Base-by-base conservation (phyloP, 2,113 vertebrate species). In the Rhabdornis inornatus region DNA sequence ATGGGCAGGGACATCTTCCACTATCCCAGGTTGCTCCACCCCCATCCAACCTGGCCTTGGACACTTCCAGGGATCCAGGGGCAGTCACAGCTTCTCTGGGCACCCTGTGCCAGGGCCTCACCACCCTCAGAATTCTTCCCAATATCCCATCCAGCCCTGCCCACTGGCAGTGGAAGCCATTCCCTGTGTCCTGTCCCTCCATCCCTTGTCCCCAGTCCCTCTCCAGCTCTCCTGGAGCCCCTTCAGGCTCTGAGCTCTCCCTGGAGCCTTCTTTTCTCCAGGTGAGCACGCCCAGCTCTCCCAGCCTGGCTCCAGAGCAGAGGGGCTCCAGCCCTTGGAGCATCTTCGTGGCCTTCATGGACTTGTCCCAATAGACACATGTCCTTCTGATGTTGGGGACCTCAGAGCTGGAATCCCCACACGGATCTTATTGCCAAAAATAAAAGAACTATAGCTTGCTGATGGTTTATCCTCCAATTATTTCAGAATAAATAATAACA, bases 41-140 rank as follows among this genome's bases (percentile, higher is more conserved):
- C 23, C 23, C 1, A 0, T n/a, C 44, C 77, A 52, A 0, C 23
- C n/a, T 53, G 69, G 45, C 53, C 61, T 60, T 2, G 53, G 2
- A 21, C 69, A 53, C 19, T 53, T 1, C 3, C 45, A 89, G 28
- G 23, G 39, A 74, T 28, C 25, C 25, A 55, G 45, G 39, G 33
- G 7, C 39, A 82, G 60, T 23, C 87, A 82, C 53, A 75, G 78
- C 53, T 53, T 2, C 60, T 57, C 59, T 57, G 37, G 30, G 3
- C 1, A 81, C 0, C 27, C 76, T 59, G 35, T 42, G 27, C 35
- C 68, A 74, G 33, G 22, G 37, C 44, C 18, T 57, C 8, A 0
- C 2, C 27, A 28, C 8, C 6, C 13, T 53, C 45, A 11, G 8
- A 68, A 1, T 56, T 0, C 7, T 22, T 40, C 53, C 39, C 61